Base-by-base conservation (phyloP, 2,113 vertebrate genomes). In the Ptyas mucosa region DNA sequence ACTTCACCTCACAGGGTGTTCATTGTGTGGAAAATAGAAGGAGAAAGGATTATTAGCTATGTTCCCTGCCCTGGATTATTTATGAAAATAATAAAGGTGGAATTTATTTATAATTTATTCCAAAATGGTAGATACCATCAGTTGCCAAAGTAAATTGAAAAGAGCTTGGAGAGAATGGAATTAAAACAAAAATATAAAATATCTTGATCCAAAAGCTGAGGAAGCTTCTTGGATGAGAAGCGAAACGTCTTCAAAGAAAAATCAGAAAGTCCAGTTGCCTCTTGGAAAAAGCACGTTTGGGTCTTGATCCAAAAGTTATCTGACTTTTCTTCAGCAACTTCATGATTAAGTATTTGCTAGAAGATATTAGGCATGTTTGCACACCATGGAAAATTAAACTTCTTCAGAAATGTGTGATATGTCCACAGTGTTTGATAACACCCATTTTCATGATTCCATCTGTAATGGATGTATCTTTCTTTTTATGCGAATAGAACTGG, bases 111-210 rank as follows among this genome's bases (percentile, higher is more conserved):
- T 11, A 69, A 69, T n/a, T n/a, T 69, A 69, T 34, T 69, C 15
- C 1, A n/a, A 26, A 91, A 9, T 11, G 24, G 57, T 5, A 10
- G 0, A 0, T 26, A 88, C 8, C 2, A 39, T 23, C 57, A 6
- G 5, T 8, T 0, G 0, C 5, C 0, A 0, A 26, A 53, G 20
- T 10, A 3, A 89, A 29, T 2, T 0, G 54, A 1, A 1, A 46
- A 24, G 0, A 0, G 8, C n/a, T 18, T 21, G 34, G 75, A 8
- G n/a, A 34, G 75, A 18, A 81, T 39, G 6, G 11, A n/a, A n/a
- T 69, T n/a, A 69, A 55, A 14, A 26, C 1, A 8, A 46, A 61
- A 61, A 51, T 52, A 55, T 39, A 54, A 61, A 49, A 52, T 34
- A 54, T 88, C 8, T 46, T 88, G 87, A 34, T 43, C 49, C 75